Evolutionary conservation across 2,797 vertebrate species (phyloP).

Genomic region (Threskiornis aethiopicus): DNA sequence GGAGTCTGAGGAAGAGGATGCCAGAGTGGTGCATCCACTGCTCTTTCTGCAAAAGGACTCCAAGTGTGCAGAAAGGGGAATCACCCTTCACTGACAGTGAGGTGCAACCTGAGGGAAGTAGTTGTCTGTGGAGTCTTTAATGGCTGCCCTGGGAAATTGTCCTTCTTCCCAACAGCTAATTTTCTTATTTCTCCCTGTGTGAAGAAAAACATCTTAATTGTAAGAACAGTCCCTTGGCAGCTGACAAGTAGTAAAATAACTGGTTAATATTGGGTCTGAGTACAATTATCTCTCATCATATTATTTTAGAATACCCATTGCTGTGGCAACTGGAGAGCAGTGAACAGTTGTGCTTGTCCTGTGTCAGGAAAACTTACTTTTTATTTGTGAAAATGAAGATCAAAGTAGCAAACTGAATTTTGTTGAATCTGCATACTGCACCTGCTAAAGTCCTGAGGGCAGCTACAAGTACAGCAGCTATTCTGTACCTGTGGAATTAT

Average conservation of each 20-base stretch:
- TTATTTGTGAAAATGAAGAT: neutral
- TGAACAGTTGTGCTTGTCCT: neutral
- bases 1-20: neutral
- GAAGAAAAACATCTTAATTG: neutral
- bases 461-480: neutral
- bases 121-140: neutral
- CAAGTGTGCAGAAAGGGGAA: neutral
- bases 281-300: neutral
- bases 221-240: neutral
- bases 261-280: neutral
- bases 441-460: neutral
- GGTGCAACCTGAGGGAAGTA: neutral
- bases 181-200: neutral
- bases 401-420: neutral
- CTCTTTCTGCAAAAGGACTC: neutral
- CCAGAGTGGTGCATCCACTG: neutral
- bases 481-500: neutral
- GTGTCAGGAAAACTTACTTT: neutral
- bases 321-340: neutral
- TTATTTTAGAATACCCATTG: neutral
- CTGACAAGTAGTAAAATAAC: neutral
- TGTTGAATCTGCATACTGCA: neutral
- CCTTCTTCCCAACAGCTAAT: neutral
- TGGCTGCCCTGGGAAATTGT: neutral
- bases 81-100: rapidly evolving